Conservation (phyloP, 2,888 invertebrate species). For the Villa cingulata region DNA sequence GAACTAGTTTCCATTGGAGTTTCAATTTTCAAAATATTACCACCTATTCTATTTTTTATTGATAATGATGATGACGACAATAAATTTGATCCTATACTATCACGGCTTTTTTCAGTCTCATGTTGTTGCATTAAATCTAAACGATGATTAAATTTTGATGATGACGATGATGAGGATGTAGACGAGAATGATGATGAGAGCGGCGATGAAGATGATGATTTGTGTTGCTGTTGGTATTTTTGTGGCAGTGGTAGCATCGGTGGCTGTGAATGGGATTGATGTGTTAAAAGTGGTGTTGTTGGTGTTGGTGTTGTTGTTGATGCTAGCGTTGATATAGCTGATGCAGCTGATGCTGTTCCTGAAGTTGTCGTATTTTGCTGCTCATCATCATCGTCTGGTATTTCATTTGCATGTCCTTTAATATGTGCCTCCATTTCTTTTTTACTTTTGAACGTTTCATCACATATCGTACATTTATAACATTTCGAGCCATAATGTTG, state of each 20-base stretch:
- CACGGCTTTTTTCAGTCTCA: slow-evolving; percentile 28
- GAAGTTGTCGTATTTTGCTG: neutral
- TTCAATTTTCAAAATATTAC: neutral
- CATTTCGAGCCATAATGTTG: slow-evolving; percentile 86
- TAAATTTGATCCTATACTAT: slow-evolving; percentile 23
- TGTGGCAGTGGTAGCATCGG: too few relatives aligned
- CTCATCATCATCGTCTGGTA: slow-evolving; percentile 40
- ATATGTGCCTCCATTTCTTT: slow-evolving; percentile 85
- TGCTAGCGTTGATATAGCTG: slow-evolving; percentile 9
- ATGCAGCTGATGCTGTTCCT: slow-evolving; percentile 16
- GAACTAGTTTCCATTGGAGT: slow-evolving; percentile 16
- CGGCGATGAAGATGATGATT: neutral
- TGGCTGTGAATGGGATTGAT: slow-evolving; percentile 18
- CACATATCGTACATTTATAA: slow-evolving; percentile 83
- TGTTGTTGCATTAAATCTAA: slow-evolving; percentile 3
- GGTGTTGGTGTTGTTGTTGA: slow-evolving; percentile 3
- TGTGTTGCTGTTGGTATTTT: slow-evolving; percentile 16
- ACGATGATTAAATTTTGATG: neutral
- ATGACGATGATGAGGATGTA: neutral
- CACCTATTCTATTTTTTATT: slow-evolving; percentile 5
- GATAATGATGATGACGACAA: slow-evolving; percentile 19
- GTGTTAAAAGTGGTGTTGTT: neutral
- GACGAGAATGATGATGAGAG: neutral
- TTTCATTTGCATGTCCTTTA: slow-evolving; percentile 54
- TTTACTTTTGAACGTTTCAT: slow-evolving; percentile 80